A percentile compares a stretch with the other conserved stretches of the same genome.
Evolutionary conservation across 1,140 invertebrate species (phyloP).

Genomic region (Drosophila repleta): DNA sequence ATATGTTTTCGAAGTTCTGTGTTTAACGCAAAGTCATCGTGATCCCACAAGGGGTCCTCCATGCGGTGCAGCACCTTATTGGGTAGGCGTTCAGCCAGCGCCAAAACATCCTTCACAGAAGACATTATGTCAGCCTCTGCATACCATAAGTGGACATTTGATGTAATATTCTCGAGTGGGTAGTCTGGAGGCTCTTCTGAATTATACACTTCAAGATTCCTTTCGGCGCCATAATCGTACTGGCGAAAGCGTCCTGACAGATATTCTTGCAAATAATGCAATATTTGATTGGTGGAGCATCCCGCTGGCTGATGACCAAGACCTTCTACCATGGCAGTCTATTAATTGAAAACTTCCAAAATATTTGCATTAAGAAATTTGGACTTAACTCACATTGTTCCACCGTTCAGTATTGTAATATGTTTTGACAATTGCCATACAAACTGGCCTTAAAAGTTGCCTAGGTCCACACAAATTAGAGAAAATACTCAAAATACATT

Average conservation of each 20-base stretch:
- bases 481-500: conserved; percentile 43
- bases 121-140: conserved; percentile 86
- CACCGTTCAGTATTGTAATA: conserved; percentile 30
- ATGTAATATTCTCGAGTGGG: conserved; percentile 85
- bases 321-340: conserved; percentile 83
- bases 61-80: conserved; percentile 85
- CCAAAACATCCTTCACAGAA: conserved; percentile 86
- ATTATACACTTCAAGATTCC: conserved; percentile 84
- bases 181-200: conserved; percentile 85
- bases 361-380: background rate
- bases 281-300: conserved; percentile 84
- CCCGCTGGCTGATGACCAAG: conserved; percentile 84
- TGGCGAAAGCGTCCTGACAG: conserved; percentile 67
- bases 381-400: conserved; percentile 43
- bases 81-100: conserved; percentile 75
- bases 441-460: conserved; percentile 50
- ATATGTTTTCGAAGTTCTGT: conserved; percentile 42
- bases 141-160: conserved; percentile 86
- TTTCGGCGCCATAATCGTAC: conserved; percentile 83
- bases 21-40: conserved; percentile 85
- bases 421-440: background rate
- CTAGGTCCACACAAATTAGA: conserved; percentile 84
- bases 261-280: conserved; percentile 85
- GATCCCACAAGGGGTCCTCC: conserved; percentile 85
- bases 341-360: background rate